A percentile compares a stretch with the other conserved stretches of the same genome.
phyloP scores from a whole-genome alignment of 2,888 invertebrate species.

The Girardia tigrina region DNA sequence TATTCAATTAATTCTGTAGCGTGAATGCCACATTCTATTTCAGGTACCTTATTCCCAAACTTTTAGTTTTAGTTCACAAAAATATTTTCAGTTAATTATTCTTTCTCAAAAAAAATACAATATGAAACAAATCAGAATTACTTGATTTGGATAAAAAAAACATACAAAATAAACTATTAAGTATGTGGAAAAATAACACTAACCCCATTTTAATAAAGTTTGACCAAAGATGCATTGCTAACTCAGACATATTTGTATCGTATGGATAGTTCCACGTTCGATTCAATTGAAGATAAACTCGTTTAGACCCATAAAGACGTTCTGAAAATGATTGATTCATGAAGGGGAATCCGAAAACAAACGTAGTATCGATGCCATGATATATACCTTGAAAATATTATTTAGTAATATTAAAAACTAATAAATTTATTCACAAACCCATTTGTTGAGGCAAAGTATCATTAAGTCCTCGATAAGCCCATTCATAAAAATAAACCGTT shows the following conservation, averaged over 20 bases:
- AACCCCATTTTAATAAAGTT: constrained; percentile 35
- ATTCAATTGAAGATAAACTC: constrained; percentile 2
- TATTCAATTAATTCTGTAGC: no score
- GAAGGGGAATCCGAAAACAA: constrained; percentile 35
- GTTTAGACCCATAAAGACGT: constrained; percentile 24
- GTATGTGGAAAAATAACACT: no score
- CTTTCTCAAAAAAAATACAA: neutral
- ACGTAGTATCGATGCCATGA: constrained; percentile 36
- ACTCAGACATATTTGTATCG: constrained; percentile 37
- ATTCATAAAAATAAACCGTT: constrained; percentile 36
- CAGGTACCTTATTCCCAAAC: no score
- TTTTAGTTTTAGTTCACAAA: no score
- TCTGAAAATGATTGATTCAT: constrained; percentile 33
- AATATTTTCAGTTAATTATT: neutral
- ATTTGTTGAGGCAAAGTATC: constrained; percentile 32
- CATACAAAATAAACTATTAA: neutral
- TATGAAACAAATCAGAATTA: neutral
- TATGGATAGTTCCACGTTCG: constrained; percentile 31
- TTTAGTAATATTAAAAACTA: neutral
- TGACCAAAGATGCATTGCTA: constrained; percentile 35
- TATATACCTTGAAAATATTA: constrained; percentile 26
- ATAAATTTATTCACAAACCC: constrained; percentile 6
- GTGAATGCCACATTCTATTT: no score
- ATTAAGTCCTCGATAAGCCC: constrained; percentile 34
- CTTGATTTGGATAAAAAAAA: neutral